These are phyloP conservation scores for Varanus komodoensis DNA, from an alignment of 2,113 vertebrate genomes.

Conservation along the genomic window DNA sequence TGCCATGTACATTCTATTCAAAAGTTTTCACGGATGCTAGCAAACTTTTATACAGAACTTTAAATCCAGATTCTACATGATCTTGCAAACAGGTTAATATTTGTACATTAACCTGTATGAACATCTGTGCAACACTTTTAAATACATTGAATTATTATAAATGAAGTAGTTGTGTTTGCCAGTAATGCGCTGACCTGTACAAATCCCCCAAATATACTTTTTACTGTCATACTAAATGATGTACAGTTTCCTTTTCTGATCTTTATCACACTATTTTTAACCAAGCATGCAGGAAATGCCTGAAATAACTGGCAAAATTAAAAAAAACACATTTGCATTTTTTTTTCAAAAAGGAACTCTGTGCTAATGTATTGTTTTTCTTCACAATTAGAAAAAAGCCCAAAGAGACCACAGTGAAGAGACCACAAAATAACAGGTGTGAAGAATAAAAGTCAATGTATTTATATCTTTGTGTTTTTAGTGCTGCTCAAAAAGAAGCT, in stretches of 20 bases:
- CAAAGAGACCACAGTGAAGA: background rate
- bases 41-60: background rate
- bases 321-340: constrained; percentile 17
- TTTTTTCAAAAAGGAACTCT: background rate
- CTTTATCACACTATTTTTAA: constrained; percentile 37
- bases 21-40: constrained; percentile 33
- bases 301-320: constrained; percentile 29
- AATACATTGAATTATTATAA: constrained; percentile 44
- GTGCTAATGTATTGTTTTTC: constrained; percentile 37
- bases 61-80: background rate
- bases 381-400: constrained; percentile 14
- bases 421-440: background rate
- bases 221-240: constrained; percentile 60
- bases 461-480: constrained; percentile 1
- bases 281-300: constrained; percentile 38
- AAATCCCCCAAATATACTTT: constrained; percentile 68
- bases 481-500: background rate
- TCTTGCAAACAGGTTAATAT: constrained; percentile 25
- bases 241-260: constrained; percentile 45
- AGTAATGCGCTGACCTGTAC: constrained; percentile 43
- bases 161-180: constrained; percentile 52
- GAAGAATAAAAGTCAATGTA: background rate
- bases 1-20: constrained; percentile 58
- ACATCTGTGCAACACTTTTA: constrained; percentile 51
- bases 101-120: constrained; percentile 52